Base-by-base conservation (phyloP, 2,888 invertebrate species). In the Escarpia spicata region DNA sequence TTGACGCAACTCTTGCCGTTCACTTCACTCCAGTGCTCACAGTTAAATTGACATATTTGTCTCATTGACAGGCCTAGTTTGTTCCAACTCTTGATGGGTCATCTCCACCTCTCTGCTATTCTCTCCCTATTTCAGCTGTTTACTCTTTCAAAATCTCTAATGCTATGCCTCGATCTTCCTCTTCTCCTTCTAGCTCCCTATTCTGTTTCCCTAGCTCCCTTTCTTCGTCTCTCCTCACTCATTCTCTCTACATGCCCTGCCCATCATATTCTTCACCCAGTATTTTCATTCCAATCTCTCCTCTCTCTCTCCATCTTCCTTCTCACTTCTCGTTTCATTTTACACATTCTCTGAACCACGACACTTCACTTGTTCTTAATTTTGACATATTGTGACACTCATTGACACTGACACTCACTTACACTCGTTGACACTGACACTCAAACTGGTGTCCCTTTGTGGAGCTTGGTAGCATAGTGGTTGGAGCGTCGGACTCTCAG, bases 251-350 rank as follows among this genome's bases (percentile, higher is more conserved):
- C 37, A 37, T 37, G 37, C 37, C 37, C 37, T 37, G 37, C 37
- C 37, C 37, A 37, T 37, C 37, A 37, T 37, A 37, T 37, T 37
- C 37, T 37, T 37, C 37, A 37, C 37, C 37, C 37, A 37, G 26
- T 89, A n/a, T 89, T 89, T 19, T 89, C n/a, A 89, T 89, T 19
- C 19, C 19, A 37, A 37, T 37, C 37, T 37, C 37, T 37, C 37
- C 37, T 37, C 37, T 37, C 37, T 89, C 89, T 26, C 89, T 89
- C 89, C 89, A 1, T n/a, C 19, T n/a, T 89, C 89, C 19, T 89
- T 89, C 89, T 89, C 89, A 26, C 19, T 89, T 89, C 89, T 26
- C n/a, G 89, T 89, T n/a, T 89, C 89, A 89, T 89, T n/a, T 89
- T n/a, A 89, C 26, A 26, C 89, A 26, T 89, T 89, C 26, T n/a